Base-by-base conservation (phyloP, 2,888 invertebrate species). In the Noctua janthe region DNA sequence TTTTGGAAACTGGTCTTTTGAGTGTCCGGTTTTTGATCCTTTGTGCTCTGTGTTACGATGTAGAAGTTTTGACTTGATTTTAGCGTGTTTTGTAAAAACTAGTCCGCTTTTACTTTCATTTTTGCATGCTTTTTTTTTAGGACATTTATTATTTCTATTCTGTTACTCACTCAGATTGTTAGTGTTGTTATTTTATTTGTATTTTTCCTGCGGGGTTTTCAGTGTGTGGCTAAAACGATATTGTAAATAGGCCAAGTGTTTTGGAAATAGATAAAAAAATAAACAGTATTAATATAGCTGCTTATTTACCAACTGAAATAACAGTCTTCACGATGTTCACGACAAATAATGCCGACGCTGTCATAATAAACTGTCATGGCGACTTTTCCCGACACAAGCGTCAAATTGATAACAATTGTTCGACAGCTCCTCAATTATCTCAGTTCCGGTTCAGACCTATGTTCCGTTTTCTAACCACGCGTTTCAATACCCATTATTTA, bases 391-490 rank as follows among this genome's bases (percentile, higher is more conserved):
- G 85, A 85, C 81, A 43, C 51, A 47, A 76, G 88, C 85, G n/a
- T 69, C 74, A 76, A 84, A 85, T 84, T 84, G 74, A 87, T 80
- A 77, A 76, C 88, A 80, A 77, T 84, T 79, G 62, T 83, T 77
- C 78, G 67, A 85, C 82, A 78, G 62, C 78, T 62, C 64, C 59
- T 74, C 78, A 77, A 83, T 85, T 80, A 83, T 76, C 73, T 73
- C 59, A 70, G 81, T 87, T 88, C 85, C 80, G 84, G 70, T 64
- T 70, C 74, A 69, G 70, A 69, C 70, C 76, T 62, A 54, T 76
- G 87, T 91, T 90, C 91, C 90, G 90, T 86, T 91, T 92, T 92
- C 91, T 92, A 92, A 81, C 66, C 89, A 90, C 86, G 85, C 78
- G 71, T 87, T 77, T 87, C 81, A 88, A 91, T 83, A 82, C 66